phyloP scores from a whole-genome alignment of 1,140 invertebrate genomes.

The Trissolcus basalis region DNA sequence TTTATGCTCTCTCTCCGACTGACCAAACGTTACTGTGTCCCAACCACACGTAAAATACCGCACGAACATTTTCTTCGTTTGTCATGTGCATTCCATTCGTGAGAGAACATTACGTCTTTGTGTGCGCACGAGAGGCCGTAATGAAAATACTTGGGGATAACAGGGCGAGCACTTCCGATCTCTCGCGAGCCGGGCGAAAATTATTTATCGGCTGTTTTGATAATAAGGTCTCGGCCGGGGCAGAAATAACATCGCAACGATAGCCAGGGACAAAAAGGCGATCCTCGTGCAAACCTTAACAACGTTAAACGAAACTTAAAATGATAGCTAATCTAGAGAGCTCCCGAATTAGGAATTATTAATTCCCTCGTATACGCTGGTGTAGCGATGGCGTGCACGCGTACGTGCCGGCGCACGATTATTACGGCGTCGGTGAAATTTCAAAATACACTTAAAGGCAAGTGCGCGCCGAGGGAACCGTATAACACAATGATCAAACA shows the following conservation, averaged over 20 bases:
- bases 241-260: neutral
- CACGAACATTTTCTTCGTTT: constrained; percentile 54
- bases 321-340: constrained; percentile 32
- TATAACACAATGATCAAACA: constrained; percentile 73
- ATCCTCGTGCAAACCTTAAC: constrained; percentile 8
- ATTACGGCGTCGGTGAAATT: constrained; percentile 69
- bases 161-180: constrained; percentile 28
- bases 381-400: constrained; percentile 23
- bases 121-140: constrained; percentile 32
- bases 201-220: constrained; percentile 38
- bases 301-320: constrained; percentile 25
- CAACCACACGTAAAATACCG: constrained; percentile 57
- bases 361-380: constrained; percentile 16
- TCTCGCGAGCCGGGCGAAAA: constrained; percentile 19
- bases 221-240: constrained; percentile 1
- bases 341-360: constrained; percentile 47
- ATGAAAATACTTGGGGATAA: constrained; percentile 58
- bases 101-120: constrained; percentile 41
- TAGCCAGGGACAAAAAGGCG: neutral
- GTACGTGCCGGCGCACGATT: constrained; percentile 64
- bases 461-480: constrained; percentile 68
- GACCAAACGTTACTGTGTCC: constrained; percentile 67
- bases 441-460: constrained; percentile 73
- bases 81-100: constrained; percentile 52
- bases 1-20: constrained; percentile 72